phyloP scores from a whole-genome alignment of 1,140 invertebrate genomes.

The Pseudobourletiella spinata region DNA sequence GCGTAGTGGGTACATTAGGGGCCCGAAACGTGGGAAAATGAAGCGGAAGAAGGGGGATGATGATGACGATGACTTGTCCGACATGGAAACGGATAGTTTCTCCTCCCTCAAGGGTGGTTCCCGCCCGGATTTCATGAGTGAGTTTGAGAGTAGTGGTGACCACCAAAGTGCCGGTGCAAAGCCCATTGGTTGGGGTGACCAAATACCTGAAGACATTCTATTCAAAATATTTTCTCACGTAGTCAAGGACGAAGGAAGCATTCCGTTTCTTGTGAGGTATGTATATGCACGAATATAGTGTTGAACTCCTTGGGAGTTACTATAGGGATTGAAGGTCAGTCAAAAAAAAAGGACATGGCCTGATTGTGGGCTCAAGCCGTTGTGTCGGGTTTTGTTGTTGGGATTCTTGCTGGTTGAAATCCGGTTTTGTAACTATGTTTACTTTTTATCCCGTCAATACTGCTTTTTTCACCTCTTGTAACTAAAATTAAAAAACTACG shows the following conservation, averaged over 20 bases:
- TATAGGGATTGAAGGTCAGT: conserved; percentile 13
- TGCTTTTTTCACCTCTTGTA: too few relatives aligned
- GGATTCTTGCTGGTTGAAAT: too few relatives aligned
- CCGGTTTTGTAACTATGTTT: too few relatives aligned
- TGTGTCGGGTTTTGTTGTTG: too few relatives aligned
- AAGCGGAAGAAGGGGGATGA: conserved; percentile 40
- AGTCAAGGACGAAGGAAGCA: conserved; percentile 54
- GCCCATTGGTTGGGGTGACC: conserved; percentile 50
- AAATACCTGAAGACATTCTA: conserved; percentile 55
- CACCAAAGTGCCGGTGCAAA: conserved; percentile 28
- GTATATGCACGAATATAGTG: too few relatives aligned
- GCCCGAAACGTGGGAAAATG: conserved; percentile 39
- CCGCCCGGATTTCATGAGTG: too few relatives aligned
- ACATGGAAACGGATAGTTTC: conserved; percentile 41
- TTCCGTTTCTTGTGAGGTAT: conserved; percentile 62
- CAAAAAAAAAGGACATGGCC: too few relatives aligned
- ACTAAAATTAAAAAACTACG: too few relatives aligned
- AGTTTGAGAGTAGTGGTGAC: conserved; percentile 11
- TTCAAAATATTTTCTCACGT: conserved; percentile 59
- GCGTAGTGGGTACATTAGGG: conserved; percentile 19
- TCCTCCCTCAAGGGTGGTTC: neutral
- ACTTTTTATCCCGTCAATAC: too few relatives aligned
- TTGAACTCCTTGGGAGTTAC: too few relatives aligned
- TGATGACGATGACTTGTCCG: conserved; percentile 44
- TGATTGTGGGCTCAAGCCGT: too few relatives aligned